Evolutionary conservation across 2,113 vertebrate species (phyloP).

Genomic region (Himantopus leucocephalus): DNA sequence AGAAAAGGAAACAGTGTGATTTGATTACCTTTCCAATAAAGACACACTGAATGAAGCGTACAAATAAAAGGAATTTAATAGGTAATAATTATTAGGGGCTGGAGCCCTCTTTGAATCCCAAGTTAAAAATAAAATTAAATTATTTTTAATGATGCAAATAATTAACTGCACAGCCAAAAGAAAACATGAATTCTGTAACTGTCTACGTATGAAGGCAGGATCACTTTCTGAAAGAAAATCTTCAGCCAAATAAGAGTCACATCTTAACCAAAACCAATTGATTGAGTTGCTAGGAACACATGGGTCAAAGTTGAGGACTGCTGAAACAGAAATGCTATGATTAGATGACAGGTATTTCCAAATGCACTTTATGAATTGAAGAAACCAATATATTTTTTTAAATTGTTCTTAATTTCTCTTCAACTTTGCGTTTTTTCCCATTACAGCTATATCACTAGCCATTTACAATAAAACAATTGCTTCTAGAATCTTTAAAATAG

Average conservation of each 20-base stretch:
- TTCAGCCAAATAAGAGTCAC: not conserved
- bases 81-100: not conserved
- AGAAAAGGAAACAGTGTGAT: not conserved
- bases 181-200: not conserved
- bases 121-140: not conserved
- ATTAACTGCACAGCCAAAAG: not conserved
- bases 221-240: not conserved
- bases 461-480: not conserved
- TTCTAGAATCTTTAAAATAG: not conserved
- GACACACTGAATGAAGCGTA: not conserved
- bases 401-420: not conserved
- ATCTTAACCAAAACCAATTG: not conserved
- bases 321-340: not conserved
- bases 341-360: not conserved
- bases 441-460: not conserved
- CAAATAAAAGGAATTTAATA: not conserved
- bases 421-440: not conserved
- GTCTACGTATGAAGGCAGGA: not conserved
- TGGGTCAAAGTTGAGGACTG: not conserved
- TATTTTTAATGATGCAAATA: not conserved
- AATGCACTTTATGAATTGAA: accelerated
- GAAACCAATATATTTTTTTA: not conserved
- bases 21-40: not conserved
- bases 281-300: not conserved
- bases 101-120: not conserved